Conservation (phyloP, 2,888 invertebrate genomes). For the Troilus luridus region DNA sequence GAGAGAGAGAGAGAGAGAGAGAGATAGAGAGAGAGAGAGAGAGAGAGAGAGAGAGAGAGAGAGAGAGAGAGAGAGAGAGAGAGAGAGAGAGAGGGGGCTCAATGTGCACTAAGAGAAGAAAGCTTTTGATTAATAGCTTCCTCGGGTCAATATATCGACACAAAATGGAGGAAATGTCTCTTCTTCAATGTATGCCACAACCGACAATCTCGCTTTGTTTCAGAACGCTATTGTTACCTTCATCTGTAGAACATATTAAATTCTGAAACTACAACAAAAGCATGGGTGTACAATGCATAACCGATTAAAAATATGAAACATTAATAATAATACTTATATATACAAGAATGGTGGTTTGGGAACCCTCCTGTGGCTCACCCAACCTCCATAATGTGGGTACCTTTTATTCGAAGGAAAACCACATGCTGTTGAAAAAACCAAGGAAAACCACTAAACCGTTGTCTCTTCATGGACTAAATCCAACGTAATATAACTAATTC, state of each 20-base stretch:
- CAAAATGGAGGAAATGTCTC: conserved; percentile 13
- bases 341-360: too few relatives aligned
- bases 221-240: neutral
- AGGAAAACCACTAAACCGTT: too few relatives aligned
- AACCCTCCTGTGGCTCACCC: too few relatives aligned
- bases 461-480: too few relatives aligned
- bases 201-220: neutral
- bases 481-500: too few relatives aligned
- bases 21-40: too few relatives aligned
- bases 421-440: too few relatives aligned
- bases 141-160: conserved; percentile 3
- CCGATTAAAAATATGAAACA: neutral
- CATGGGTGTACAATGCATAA: neutral
- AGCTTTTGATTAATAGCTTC: conserved; percentile 18
- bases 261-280: neutral
- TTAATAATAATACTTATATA: neutral
- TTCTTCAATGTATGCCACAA: neutral
- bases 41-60: too few relatives aligned
- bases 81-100: neutral
- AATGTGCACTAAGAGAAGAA: conserved; percentile 7
- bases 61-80: neutral
- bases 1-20: too few relatives aligned
- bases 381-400: too few relatives aligned
- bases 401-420: too few relatives aligned
- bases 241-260: neutral